Evolutionary conservation across 2,888 invertebrate species (phyloP).

Genomic region (Sarcophaga caerulescens): DNA sequence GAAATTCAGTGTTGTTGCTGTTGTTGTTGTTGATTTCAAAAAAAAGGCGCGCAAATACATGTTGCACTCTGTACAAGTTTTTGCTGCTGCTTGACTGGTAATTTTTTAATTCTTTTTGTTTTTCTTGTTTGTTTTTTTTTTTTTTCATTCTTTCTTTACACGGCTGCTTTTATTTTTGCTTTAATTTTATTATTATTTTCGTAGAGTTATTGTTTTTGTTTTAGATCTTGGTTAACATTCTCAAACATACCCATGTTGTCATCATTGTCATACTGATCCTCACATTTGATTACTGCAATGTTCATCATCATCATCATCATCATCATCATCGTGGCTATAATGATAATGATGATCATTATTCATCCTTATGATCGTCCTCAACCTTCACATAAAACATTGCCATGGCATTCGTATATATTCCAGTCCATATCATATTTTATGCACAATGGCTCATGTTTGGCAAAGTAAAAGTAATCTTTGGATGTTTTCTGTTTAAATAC

Average conservation of each 20-base stretch:
- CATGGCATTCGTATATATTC: not conserved
- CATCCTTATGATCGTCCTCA: conserved; percentile 44
- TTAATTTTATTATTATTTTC: not conserved
- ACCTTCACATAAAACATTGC: conserved; percentile 12
- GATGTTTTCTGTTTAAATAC: too few species aligned
- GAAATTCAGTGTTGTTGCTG: too few species aligned
- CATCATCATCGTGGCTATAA: conserved; percentile 5
- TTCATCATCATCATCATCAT: conserved; percentile 38
- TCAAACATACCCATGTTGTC: conserved; percentile 60
- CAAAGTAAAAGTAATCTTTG: not conserved
- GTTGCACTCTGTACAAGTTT: conserved; percentile 40
- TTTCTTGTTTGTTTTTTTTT: conserved; percentile 17
- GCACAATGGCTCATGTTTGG: conserved; percentile 17
- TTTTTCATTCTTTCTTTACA: not conserved
- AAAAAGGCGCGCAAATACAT: conserved; percentile 68
- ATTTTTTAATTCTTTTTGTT: conserved; percentile 32
- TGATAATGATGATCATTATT: conserved; percentile 2
- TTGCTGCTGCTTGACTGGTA: conserved; percentile 3
- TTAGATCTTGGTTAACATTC: conserved; percentile 45
- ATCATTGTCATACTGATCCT: conserved; percentile 61
- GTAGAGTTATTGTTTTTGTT: conserved; percentile 9
- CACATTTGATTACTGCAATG: conserved; percentile 47
- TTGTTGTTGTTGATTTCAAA: conserved; percentile 52
- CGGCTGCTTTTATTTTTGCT: conserved; percentile 4
- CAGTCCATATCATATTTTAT: not conserved